phyloP scores from a whole-genome alignment of 1,140 invertebrate genomes.

The Neotoxoptera formosana region DNA sequence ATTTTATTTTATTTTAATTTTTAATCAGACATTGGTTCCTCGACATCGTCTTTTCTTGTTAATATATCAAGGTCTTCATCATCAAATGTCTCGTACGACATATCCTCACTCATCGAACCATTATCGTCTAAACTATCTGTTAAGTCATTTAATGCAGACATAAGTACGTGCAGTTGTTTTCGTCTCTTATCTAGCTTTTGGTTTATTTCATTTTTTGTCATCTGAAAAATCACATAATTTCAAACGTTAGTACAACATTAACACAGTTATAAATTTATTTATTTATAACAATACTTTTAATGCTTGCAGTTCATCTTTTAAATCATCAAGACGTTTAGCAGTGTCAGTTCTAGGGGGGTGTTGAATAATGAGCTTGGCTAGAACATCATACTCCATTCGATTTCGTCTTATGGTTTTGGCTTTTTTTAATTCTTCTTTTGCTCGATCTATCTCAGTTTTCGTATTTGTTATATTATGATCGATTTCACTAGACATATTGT shows the following conservation, averaged over 20 bases:
- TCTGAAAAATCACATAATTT: constrained; percentile 66
- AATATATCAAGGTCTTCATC: constrained; percentile 62
- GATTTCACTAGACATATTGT: constrained; percentile 78
- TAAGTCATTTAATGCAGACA: constrained; percentile 80
- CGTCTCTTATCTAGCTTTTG: constrained; percentile 80
- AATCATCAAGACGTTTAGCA: constrained; percentile 74
- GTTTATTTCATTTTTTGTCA: constrained; percentile 76
- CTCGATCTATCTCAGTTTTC: constrained; percentile 77
- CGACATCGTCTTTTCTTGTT: constrained; percentile 49
- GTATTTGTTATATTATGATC: constrained; percentile 78
- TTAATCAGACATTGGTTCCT: constrained; percentile 52
- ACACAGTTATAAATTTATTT: neutral
- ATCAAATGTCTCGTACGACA: constrained; percentile 68
- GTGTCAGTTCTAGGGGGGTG: constrained; percentile 90
- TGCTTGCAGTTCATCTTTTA: constrained; percentile 77
- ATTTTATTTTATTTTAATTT: neutral
- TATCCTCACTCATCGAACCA: constrained; percentile 69
- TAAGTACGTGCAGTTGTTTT: constrained; percentile 89
- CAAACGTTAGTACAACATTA: neutral
- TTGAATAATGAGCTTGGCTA: constrained; percentile 88
- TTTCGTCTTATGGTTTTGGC: constrained; percentile 88
- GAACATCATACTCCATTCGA: constrained; percentile 89
- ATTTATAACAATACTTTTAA: constrained; percentile 66
- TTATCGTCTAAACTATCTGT: constrained; percentile 76
- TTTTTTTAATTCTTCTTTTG: constrained; percentile 73